Evolutionary conservation across 2,888 invertebrate species (phyloP), one percentile per base, ranked within the genome.

Genomic region (Thera britannica): DNA sequence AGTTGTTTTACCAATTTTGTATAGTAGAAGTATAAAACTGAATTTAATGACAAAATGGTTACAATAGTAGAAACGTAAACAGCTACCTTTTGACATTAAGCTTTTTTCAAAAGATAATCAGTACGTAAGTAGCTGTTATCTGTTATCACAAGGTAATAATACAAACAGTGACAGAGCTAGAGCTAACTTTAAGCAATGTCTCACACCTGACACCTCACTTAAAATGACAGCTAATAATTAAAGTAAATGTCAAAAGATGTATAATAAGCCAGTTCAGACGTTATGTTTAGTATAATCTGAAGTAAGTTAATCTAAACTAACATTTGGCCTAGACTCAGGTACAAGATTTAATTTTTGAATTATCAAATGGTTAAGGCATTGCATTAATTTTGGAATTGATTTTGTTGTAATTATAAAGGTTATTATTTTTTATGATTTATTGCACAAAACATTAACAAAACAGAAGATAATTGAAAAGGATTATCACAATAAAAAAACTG

Each of bases 331-430:
- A 56, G 9, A 23, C 12, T 23, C 8, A 54, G 54, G 67, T 71
- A 73, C 71, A 69, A 48, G 34, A 23, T 64, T 23, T 51, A 55
- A 58, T 62, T 68, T 71, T 58, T 68, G 23, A 49, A 61, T 57
- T 12, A 6, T 38, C n/a, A 64, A 61, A 46, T 46, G 7, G 7
- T 4, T 41, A 65, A 67, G 55, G 70, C 72, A 75, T 54, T 54
- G 54, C 59, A 62, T 52, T 52, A 51, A 71, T 68, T 67, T 57
- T 61, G 75, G 76, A 76, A 76, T 77, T 77, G 77, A 76, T 77
- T 74, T 67, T 70, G 67, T 60, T 67, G 61, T 69, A 12, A 59
- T 52, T 34, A 23, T 52, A 34, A 52, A 52, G 34, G 52, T 8
- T 58, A 63, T 62, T 64, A 67, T 68, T 65, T 65, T 70, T 67